Percentiles rank a stretch among this genome's conserved stretches.
phyloP scores from a whole-genome alignment of 92 coral and sea anemone species.

The Scolanthus callimorphus region DNA sequence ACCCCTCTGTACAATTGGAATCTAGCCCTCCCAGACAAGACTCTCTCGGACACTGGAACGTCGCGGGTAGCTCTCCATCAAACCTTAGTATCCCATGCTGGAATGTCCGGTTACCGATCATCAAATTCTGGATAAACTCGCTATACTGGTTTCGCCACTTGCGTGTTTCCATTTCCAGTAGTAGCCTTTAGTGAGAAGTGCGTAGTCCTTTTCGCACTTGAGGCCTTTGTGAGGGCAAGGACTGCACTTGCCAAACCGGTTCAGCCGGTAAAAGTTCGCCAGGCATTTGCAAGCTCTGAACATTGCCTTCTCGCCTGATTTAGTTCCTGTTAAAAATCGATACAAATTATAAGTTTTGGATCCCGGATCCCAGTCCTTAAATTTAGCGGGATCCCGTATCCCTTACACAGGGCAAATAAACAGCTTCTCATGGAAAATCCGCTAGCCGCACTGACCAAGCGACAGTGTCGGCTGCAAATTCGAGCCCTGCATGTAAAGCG shows the following conservation, averaged over 20 bases:
- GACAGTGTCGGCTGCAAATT: too few species aligned
- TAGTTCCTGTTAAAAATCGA: conserved; percentile 23
- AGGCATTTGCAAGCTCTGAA: conserved; percentile 37
- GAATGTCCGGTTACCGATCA: neutral
- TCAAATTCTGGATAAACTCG: conserved; percentile 14
- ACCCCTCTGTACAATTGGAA: conserved; percentile 28
- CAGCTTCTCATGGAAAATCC: too few species aligned
- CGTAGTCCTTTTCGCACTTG: conserved; percentile 28
- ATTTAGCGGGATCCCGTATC: too few species aligned
- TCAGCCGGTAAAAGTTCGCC: conserved; percentile 25
- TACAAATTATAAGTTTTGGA: too few species aligned
- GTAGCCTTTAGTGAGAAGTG: conserved; percentile 25
- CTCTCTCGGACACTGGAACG: conserved; percentile 36
- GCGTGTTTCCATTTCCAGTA: conserved; percentile 36
- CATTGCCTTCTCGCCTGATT: conserved; percentile 15
- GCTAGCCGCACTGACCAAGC: too few species aligned
- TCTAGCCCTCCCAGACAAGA: conserved; percentile 40
- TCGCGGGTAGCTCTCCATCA: conserved; percentile 12
- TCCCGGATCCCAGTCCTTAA: too few species aligned
- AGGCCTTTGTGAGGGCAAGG: conserved; percentile 20
- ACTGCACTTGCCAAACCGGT: conserved; percentile 37
- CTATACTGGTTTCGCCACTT: neutral
- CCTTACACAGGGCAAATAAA: too few species aligned
- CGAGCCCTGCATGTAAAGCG: too few species aligned
- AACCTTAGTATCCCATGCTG: conserved; percentile 5